A percentile compares a stretch with the other conserved stretches of the same genome.
phyloP scores from a whole-genome alignment of 92 coral and sea anemone species.

The Siderastrea siderea region DNA sequence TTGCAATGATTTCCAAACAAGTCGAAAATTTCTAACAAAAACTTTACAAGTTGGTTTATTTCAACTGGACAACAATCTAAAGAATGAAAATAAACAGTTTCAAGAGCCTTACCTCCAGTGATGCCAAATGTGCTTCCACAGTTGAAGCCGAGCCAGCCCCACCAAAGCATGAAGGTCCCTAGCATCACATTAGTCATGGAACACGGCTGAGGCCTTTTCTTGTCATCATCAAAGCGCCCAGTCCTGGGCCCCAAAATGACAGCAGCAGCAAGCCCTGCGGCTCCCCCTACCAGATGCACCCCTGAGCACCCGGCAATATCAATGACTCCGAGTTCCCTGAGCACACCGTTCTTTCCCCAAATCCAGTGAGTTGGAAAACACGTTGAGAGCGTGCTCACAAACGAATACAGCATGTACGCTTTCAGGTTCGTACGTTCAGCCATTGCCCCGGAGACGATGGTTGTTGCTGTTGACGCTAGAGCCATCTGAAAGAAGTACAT shows the following conservation, averaged over 20 bases:
- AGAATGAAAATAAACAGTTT: neutral
- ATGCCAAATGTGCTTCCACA: conserved; percentile 97
- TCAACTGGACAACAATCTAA: too few relatives aligned
- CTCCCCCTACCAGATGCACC: conserved; percentile 88
- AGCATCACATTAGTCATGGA: conserved; percentile 87
- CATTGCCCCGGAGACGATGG: conserved; percentile 85
- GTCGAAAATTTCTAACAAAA: too few relatives aligned
- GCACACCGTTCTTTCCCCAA: conserved; percentile 78
- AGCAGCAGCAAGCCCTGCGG: conserved; percentile 94
- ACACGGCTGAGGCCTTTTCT: conserved; percentile 49
- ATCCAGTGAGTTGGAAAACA: conserved; percentile 87
- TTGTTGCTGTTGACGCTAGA: conserved; percentile 81
- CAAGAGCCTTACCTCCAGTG: conserved; percentile 75
- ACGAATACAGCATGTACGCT: conserved; percentile 78
- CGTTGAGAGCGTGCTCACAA: conserved; percentile 75
- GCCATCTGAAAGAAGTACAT: conserved; percentile 83
- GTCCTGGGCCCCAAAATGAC: conserved; percentile 84
- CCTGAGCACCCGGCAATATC: conserved; percentile 83
- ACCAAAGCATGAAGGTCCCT: conserved; percentile 94
- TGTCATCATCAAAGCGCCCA: conserved; percentile 76
- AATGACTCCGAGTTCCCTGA: conserved; percentile 76
- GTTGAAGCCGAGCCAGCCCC: conserved; percentile 99
- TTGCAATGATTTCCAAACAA: too few relatives aligned
- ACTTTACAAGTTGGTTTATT: too few relatives aligned
- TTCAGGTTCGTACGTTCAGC: conserved; percentile 77